These are phyloP conservation scores for Zoanthus sociatus DNA, from an alignment of 92 coral and sea anemone species.

Conservation along the genomic window DNA sequence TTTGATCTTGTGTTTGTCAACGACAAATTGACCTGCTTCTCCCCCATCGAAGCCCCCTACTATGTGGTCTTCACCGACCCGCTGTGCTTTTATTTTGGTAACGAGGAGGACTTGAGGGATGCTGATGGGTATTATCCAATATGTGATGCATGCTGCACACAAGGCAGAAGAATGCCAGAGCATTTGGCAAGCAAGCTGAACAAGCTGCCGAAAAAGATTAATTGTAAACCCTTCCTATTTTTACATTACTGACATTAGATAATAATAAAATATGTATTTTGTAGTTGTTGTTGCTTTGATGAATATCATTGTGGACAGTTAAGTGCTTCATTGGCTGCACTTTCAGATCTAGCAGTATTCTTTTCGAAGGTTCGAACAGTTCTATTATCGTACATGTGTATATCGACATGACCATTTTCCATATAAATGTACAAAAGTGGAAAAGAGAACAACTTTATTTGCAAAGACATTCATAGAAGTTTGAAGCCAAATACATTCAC, in stretches of 20 bases:
- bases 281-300: no score
- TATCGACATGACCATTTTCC: background rate
- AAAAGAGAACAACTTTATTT: background rate
- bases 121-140: conserved; percentile 1
- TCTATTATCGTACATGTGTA: no score
- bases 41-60: conserved; percentile 33
- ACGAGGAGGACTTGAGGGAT: background rate
- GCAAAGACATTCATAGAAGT: background rate
- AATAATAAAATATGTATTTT: background rate
- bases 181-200: conserved; percentile 19
- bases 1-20: conserved; percentile 29
- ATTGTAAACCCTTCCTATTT: background rate
- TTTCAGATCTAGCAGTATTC: no score
- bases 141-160: conserved; percentile 8
- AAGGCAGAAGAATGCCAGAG: conserved; percentile 24
- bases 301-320: no score
- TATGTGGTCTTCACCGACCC: conserved; percentile 30
- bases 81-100: conserved; percentile 25
- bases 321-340: no score
- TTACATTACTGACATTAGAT: conserved; percentile 5
- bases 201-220: conserved; percentile 30
- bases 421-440: background rate
- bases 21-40: conserved; percentile 12
- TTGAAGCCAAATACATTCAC: conserved; percentile 33
- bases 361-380: no score